These are phyloP conservation scores for Pygocentrus nattereri DNA, from an alignment of 2,797 vertebrate species.

Conservation along the genomic window DNA sequence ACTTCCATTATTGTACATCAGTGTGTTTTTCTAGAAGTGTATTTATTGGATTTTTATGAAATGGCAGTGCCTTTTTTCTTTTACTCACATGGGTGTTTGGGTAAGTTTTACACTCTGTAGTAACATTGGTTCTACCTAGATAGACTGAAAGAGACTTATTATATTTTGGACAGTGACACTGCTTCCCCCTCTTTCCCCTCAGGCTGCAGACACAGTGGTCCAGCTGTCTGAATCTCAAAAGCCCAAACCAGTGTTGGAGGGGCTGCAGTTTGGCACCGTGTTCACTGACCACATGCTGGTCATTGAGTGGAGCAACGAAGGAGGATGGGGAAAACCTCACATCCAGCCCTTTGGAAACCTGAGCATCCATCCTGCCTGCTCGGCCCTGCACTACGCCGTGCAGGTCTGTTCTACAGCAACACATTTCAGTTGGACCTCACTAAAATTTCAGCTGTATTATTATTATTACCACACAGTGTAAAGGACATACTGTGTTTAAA, in stretches of 20 bases:
- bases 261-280: constrained; percentile 81
- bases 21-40: not conserved
- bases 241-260: constrained; percentile 76
- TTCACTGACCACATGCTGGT: constrained; percentile 95
- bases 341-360: constrained; percentile 87
- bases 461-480: too few species aligned
- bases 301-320: constrained; percentile 84
- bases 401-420: constrained; percentile 77
- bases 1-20: not conserved
- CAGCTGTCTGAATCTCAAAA: constrained; percentile 74
- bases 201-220: constrained; percentile 87
- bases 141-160: not conserved
- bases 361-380: constrained; percentile 85
- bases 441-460: not conserved
- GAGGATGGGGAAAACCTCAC: constrained; percentile 87
- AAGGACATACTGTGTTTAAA: too few species aligned
- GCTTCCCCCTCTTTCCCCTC: not conserved
- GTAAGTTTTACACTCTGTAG: not conserved
- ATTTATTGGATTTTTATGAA: not conserved
- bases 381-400: constrained; percentile 85
- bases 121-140: not conserved
- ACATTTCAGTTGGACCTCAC: not conserved
- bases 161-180: not conserved
- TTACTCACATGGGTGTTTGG: not conserved
- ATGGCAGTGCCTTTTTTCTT: not conserved